A percentile compares a stretch with the other conserved stretches of the same genome.
These are phyloP conservation scores for Acanthosepion esculentum DNA, from an alignment of 2,888 invertebrate species.

Conservation along the genomic window DNA sequence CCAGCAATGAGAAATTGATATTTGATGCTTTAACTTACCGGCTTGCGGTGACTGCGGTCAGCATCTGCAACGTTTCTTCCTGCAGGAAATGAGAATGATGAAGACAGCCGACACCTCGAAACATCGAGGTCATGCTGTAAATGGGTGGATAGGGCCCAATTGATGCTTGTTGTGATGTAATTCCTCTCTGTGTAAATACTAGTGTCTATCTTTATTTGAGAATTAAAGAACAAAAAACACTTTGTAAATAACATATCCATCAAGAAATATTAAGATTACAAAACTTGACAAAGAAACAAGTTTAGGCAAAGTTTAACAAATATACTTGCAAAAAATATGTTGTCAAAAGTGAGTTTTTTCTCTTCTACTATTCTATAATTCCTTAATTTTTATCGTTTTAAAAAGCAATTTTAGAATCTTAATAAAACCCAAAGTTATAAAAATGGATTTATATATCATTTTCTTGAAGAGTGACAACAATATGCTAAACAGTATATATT, in stretches of 20 bases:
- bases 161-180: slow-evolving; percentile 1
- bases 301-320: too few species aligned
- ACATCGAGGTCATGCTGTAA: slow-evolving; percentile 10
- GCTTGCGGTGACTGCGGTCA: background rate
- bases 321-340: too few species aligned
- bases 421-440: too few species aligned
- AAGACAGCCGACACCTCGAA: slow-evolving; percentile 43
- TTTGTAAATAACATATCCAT: background rate
- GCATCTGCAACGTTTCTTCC: slow-evolving; percentile 24
- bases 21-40: background rate
- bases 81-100: slow-evolving; percentile 17
- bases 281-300: too few species aligned
- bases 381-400: too few species aligned
- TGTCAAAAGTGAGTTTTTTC: too few species aligned
- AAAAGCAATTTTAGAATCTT: too few species aligned
- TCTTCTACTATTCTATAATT: too few species aligned
- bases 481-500: too few species aligned
- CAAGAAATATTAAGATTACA: background rate
- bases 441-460: too few species aligned
- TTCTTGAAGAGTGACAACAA: too few species aligned
- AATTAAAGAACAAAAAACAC: background rate
- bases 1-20: background rate
- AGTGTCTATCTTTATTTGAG: background rate
- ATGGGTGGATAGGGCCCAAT: background rate
- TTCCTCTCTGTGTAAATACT: background rate